Conservation (phyloP, 2,888 invertebrate species). For the Shargacucullia verbasci region DNA sequence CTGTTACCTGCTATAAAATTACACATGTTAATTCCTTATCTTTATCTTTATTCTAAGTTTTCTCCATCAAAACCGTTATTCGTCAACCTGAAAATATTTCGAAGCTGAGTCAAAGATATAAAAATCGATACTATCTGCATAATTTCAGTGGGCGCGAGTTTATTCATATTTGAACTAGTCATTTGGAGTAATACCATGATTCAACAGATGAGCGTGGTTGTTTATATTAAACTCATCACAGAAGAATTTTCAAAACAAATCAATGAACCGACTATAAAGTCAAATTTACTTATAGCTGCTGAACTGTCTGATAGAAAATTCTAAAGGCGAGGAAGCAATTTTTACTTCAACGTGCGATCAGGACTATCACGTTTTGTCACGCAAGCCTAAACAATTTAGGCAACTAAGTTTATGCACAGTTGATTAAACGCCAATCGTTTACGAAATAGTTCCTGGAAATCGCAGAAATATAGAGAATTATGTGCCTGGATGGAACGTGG, state of each 20-base stretch:
- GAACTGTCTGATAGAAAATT: conserved; percentile 53
- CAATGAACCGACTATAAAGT: conserved; percentile 31
- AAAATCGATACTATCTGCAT: conserved; percentile 10
- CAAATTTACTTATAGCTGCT: conserved; percentile 47
- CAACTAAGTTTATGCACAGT: conserved; percentile 59
- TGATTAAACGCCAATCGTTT: conserved; percentile 57
- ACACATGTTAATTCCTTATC: no score
- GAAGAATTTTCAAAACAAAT: conserved; percentile 53
- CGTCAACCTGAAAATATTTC: conserved; percentile 5
- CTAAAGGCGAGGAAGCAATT: conserved; percentile 65
- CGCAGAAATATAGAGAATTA: conserved; percentile 49
- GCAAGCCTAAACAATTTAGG: conserved; percentile 72
- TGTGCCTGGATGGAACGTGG: conserved; percentile 34
- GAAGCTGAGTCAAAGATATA: conserved; percentile 4
- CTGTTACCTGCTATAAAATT: no score
- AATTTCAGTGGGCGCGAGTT: conserved; percentile 6
- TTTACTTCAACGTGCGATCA: conserved; percentile 64
- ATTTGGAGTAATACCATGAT: conserved; percentile 42
- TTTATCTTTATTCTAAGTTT: no score
- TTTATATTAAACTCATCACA: conserved; percentile 42
- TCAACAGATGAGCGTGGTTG: conserved; percentile 40
- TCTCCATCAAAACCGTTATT: background rate
- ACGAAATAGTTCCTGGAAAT: conserved; percentile 62
- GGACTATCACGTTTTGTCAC: conserved; percentile 76
- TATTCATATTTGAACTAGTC: conserved; percentile 26